Evolutionary conservation across 2,888 invertebrate genomes (phyloP).

Genomic region (Ceratothoa steindachneri): DNA sequence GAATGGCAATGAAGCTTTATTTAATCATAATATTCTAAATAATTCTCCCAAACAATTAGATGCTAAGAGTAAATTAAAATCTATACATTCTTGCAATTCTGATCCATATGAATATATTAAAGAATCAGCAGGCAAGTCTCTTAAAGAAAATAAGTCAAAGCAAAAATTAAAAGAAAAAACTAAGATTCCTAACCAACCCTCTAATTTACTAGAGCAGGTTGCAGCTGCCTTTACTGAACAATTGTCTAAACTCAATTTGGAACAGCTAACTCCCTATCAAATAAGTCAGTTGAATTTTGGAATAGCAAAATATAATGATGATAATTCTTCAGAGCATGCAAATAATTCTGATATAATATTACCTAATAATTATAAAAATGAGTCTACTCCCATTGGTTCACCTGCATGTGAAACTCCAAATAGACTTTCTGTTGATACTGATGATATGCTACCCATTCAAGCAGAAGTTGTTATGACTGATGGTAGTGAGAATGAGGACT

Average conservation of each 20-base stretch:
- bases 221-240: slow-evolving; percentile 27
- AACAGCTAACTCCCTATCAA: background rate
- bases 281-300: background rate
- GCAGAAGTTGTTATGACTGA: slow-evolving; percentile 47
- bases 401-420: background rate
- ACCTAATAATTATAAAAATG: background rate
- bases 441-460: slow-evolving; percentile 41
- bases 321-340: background rate
- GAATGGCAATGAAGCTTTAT: background rate
- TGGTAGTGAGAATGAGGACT: slow-evolving; percentile 35
- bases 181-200: background rate
- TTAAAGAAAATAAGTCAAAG: background rate
- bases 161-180: background rate
- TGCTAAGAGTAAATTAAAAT: background rate
- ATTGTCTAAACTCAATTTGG: slow-evolving; percentile 18
- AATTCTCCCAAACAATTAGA: background rate
- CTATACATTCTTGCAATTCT: background rate
- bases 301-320: background rate
- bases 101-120: background rate
- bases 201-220: slow-evolving; percentile 24
- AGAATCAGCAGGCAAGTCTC: background rate
- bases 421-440: slow-evolving; percentile 18
- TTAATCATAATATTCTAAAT: background rate
- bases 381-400: background rate
- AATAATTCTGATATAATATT: slow-evolving; percentile 1